Percentiles rank a stretch among this genome's conserved stretches.
Conservation (phyloP, 2,888 invertebrate species). For the Seira ritae region DNA sequence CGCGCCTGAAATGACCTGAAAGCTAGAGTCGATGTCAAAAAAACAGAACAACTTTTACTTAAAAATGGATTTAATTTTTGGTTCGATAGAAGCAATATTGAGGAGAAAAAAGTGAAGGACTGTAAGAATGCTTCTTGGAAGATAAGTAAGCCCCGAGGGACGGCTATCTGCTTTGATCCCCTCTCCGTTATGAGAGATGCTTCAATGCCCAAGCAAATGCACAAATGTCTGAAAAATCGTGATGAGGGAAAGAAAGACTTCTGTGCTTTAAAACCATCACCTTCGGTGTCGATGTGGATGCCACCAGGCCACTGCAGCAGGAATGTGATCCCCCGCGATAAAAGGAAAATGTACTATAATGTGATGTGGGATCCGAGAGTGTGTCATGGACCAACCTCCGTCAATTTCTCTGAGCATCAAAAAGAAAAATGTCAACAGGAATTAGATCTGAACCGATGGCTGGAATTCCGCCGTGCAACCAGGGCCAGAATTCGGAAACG, state of each 20-base stretch:
- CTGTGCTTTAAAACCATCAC: background rate
- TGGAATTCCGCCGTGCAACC: background rate
- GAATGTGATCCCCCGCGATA: background rate
- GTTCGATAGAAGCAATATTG: background rate
- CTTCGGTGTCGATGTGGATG: background rate
- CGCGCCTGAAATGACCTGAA: background rate
- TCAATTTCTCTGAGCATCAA: slow-evolving; percentile 15
- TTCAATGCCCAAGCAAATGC: background rate
- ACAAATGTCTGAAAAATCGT: background rate
- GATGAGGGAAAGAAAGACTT: background rate
- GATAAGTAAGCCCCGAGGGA: background rate
- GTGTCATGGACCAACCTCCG: slow-evolving; percentile 17
- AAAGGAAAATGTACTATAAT: slow-evolving; percentile 25
- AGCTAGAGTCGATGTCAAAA: too few relatives aligned
- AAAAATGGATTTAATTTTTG: too few relatives aligned
- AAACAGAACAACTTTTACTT: too few relatives aligned
- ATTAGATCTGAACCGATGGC: slow-evolving; percentile 16
- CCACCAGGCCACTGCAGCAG: background rate
- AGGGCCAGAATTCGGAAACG: background rate
- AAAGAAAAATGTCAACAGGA: slow-evolving; percentile 30
- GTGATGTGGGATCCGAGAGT: slow-evolving; percentile 50
- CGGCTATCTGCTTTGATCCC: background rate
- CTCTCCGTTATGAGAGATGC: background rate
- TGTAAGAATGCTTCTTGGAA: background rate
- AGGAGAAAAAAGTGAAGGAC: background rate